phyloP scores from a whole-genome alignment of 2,797 vertebrate genomes.

The Ciconia nigra region DNA sequence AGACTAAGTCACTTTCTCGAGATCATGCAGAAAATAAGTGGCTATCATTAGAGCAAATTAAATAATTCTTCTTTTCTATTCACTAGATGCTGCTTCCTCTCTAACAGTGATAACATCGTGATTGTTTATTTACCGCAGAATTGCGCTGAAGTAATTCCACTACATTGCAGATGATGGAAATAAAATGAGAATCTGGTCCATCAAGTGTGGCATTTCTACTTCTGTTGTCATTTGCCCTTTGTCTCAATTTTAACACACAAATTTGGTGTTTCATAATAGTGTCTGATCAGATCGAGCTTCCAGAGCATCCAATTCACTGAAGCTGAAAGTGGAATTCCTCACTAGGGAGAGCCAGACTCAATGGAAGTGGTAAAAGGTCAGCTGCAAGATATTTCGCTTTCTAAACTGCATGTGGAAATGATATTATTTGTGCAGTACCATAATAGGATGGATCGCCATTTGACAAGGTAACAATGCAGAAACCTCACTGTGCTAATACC shows the following conservation, averaged over 20 bases:
- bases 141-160: not conserved
- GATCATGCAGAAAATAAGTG: not conserved
- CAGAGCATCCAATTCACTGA: not conserved
- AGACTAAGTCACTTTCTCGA: not conserved
- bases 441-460: not conserved
- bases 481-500: not conserved
- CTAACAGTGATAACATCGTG: not conserved
- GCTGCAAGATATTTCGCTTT: not conserved
- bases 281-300: not conserved
- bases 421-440: not conserved
- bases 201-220: not conserved
- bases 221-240: not conserved
- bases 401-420: not conserved
- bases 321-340: not conserved
- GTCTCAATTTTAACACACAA: not conserved
- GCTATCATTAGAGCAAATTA: not conserved
- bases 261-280: not conserved
- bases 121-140: not conserved
- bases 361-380: not conserved
- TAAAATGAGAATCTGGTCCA: not conserved
- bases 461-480: not conserved
- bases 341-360: not conserved
- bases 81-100: not conserved
- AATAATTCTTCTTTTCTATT: not conserved
- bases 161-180: not conserved